Percentiles rank a stretch among this genome's conserved stretches.
phyloP scores from a whole-genome alignment of 1,140 invertebrate species.

The Hydropsyche tenuis region DNA sequence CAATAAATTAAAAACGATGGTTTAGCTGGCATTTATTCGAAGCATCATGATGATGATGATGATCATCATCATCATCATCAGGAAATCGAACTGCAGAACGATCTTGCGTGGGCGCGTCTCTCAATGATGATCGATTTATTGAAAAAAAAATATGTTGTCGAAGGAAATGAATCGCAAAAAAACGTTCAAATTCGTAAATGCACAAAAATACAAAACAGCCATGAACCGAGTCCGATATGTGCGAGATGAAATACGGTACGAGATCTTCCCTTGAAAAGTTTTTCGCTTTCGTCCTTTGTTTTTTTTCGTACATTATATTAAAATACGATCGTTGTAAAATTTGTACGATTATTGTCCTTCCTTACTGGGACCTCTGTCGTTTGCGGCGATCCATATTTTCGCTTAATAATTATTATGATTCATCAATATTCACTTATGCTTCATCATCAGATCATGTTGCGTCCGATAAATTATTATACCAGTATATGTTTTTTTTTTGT shows the following conservation, averaged over 20 bases:
- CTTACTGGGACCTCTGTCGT: no score
- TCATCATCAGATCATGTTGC: no score
- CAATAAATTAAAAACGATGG: background rate
- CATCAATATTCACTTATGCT: no score
- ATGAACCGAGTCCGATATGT: background rate
- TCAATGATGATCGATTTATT: constrained; percentile 2
- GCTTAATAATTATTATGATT: no score
- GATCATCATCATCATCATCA: background rate
- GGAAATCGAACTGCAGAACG: background rate
- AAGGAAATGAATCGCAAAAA: no score
- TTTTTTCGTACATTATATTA: no score
- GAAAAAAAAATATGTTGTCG: background rate
- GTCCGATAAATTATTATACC: background rate
- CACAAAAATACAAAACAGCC: background rate
- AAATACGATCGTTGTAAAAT: no score
- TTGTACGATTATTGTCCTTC: background rate
- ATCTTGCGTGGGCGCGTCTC: background rate
- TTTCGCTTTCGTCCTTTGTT: no score
- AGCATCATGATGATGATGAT: background rate
- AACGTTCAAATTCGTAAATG: no score
- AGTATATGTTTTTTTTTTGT: background rate
- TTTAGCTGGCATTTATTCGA: constrained; percentile 4
- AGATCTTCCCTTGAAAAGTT: background rate
- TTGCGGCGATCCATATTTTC: no score
- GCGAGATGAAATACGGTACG: background rate